These are phyloP conservation scores for Strix uralensis DNA, from an alignment of 2,113 vertebrate genomes.

Conservation along the genomic window DNA sequence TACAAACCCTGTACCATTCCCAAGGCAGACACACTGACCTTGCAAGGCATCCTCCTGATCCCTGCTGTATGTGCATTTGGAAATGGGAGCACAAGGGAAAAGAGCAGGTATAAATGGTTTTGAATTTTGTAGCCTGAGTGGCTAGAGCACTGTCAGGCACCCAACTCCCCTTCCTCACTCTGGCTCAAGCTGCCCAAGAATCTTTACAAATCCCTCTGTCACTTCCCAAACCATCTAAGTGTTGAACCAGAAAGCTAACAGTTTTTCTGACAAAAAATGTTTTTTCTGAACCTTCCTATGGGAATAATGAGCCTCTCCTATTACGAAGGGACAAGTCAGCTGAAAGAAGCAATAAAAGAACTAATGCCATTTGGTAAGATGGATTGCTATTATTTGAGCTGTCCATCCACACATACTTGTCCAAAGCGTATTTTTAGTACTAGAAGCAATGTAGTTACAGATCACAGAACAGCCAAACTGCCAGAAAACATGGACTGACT, in stretches of 20 bases:
- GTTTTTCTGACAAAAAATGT: neutral
- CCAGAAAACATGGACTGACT: constrained; percentile 56
- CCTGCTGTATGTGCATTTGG: neutral
- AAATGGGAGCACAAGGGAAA: neutral
- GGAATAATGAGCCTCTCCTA: constrained; percentile 33
- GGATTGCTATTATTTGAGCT: constrained; percentile 64
- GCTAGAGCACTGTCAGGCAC: neutral
- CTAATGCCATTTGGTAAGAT: constrained; percentile 47
- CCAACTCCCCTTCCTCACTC: neutral
- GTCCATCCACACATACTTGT: constrained; percentile 53
- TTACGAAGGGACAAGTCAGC: constrained; percentile 35
- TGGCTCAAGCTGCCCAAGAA: neutral
- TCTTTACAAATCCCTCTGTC: neutral
- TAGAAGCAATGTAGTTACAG: constrained; percentile 61
- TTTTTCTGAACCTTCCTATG: constrained; percentile 1
- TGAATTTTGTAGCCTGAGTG: neutral
- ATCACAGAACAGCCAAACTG: constrained; percentile 63
- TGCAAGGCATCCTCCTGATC: neutral
- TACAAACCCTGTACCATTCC: neutral
- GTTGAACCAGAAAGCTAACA: neutral
- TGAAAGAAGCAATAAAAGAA: constrained; percentile 56
- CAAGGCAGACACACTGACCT: neutral
- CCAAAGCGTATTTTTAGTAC: constrained; percentile 44
- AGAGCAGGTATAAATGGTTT: neutral
- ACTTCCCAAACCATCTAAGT: neutral